Percentiles rank a stretch among this genome's conserved stretches.
These are phyloP conservation scores for Polydrusus pterygomalis DNA, from an alignment of 2,888 invertebrate species.

Conservation along the genomic window DNA sequence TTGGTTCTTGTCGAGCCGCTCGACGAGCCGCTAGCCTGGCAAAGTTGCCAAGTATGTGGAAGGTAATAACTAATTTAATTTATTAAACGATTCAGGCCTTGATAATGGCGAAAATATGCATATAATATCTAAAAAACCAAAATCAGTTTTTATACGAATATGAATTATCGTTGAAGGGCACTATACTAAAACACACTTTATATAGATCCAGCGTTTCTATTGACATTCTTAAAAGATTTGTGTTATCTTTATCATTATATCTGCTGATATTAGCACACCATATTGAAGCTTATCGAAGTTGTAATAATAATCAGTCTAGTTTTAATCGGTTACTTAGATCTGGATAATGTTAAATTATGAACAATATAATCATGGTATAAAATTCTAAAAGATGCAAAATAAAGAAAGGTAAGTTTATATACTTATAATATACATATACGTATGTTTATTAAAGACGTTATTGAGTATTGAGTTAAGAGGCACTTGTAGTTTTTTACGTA, in stretches of 20 bases:
- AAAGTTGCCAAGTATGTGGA: no score
- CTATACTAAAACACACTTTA: no score
- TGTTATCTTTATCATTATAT: conserved; percentile 10
- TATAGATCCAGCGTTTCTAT: background rate
- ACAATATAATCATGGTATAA: background rate
- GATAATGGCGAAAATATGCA: no score
- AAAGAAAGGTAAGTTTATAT: conserved; percentile 13
- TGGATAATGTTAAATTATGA: background rate
- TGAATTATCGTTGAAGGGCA: no score
- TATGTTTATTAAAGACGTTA: background rate
- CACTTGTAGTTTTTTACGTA: no score
- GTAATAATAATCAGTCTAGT: background rate
- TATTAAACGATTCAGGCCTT: no score
- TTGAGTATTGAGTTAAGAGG: no score
- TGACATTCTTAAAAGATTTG: background rate
- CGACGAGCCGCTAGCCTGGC: no score
- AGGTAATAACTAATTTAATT: no score
- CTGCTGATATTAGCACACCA: conserved; percentile 15
- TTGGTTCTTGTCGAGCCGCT: no score
- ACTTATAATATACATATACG: background rate
- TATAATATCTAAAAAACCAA: no score
- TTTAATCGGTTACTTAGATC: background rate
- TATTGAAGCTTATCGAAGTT: conserved; percentile 14
- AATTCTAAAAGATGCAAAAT: conserved; percentile 2
- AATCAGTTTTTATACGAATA: no score